These are phyloP conservation scores for Fistularia commersonii DNA, from an alignment of 2,797 vertebrate genomes.

Conservation along the genomic window DNA sequence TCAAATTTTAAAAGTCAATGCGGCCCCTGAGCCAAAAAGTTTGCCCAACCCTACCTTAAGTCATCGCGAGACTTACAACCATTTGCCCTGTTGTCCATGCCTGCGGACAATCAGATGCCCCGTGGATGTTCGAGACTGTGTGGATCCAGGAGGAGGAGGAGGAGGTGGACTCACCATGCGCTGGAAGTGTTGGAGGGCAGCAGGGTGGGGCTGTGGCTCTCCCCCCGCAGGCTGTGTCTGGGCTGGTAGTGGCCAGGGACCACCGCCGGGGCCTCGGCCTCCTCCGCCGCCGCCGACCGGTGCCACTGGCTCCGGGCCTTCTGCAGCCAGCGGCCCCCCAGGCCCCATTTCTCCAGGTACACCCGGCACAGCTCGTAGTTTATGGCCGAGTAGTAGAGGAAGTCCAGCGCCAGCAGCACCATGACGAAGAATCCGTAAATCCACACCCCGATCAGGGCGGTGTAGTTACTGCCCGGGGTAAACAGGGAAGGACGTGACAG, in stretches of 20 bases:
- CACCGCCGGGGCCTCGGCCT: slow-evolving; percentile 63
- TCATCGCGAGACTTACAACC: no score
- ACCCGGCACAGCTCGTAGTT: slow-evolving; percentile 96
- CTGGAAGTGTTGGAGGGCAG: slow-evolving; percentile 89
- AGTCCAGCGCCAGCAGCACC: slow-evolving; percentile 90
- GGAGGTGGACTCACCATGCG: slow-evolving; percentile 82
- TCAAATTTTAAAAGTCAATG: no score
- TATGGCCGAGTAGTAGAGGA: slow-evolving; percentile 97
- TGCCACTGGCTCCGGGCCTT: slow-evolving; percentile 88
- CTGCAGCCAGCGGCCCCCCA: slow-evolving; percentile 92
- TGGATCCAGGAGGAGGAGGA: not conserved
- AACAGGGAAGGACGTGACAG: no score
- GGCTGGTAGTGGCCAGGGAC: slow-evolving; percentile 69
- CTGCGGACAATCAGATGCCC: not conserved
- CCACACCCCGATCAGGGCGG: slow-evolving; percentile 94
- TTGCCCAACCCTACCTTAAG: no score
- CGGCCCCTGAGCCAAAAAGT: no score
- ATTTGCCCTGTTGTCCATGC: not conserved
- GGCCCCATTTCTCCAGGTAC: slow-evolving; percentile 93
- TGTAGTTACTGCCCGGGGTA: slow-evolving; percentile 87
- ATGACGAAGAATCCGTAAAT: slow-evolving; percentile 97
- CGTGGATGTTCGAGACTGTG: not conserved
- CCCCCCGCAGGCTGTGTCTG: slow-evolving; percentile 82
- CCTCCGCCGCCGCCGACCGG: slow-evolving; percentile 75
- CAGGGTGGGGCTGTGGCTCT: slow-evolving; percentile 83